Base-by-base conservation (phyloP, 2,888 invertebrate species). In the Coremacera marginata region DNA sequence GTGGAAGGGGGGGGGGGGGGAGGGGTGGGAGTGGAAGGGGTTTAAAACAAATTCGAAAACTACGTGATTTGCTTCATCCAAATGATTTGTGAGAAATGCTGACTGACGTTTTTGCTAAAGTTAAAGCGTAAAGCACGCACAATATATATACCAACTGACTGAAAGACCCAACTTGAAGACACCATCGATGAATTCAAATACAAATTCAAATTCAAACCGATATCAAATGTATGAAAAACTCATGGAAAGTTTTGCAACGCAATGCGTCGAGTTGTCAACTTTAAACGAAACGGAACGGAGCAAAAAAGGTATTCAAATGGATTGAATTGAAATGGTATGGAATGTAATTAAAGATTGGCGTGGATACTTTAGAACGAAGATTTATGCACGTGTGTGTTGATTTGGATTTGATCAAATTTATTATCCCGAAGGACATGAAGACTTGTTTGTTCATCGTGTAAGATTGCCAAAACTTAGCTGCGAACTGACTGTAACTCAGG, bases 1-100 rank as follows among this genome's bases (percentile, higher is more conserved):
- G 52, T 25, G 14, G 51, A 2, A 19, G 27, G 34, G 2, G 27
- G 51, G 3, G 19, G 34, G 19, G 57, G 14, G 19, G 34, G 4
- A 37, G 34, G 25, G 19, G 37, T 60, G 63, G 37, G 14, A 44
- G 16, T 14, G 34, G 4, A 37, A 22, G 25, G 19, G 37, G 63
- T 63, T 70, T 83, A 85, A 84, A 85, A 84, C 84, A 86, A 85
- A 85, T 84, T 86, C 81, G 82, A 70, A 82, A 85, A 85, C 81
- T 84, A 85, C 84, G 86, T 85, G 86, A 81, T 82, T 22, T 63
- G 34, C 74, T 57, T 44, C 52, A 75, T 44, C 44, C 44, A 44
- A 44, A 44, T 44, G 44, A 44, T 44, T 44, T 44, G 44, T 44
- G 44, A 77, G 77, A 77, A 80, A 77, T 77, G 72, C 52, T 75